Conservation (phyloP, 2,797 vertebrate genomes). For the Danio jaintianensis region DNA sequence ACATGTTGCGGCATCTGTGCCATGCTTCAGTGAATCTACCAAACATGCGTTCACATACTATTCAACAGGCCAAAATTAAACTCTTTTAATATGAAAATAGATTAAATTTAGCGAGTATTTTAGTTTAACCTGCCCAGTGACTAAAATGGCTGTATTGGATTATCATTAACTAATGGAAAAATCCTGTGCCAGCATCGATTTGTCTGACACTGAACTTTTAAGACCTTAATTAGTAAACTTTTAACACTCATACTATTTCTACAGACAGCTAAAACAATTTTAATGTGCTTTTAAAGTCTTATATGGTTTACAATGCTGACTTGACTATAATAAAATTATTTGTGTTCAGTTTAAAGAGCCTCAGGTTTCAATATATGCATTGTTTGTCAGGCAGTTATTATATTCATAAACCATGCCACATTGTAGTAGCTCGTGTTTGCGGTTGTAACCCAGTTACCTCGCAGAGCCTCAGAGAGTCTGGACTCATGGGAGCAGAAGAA, state of each 20-base stretch:
- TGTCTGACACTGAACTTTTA: neutral
- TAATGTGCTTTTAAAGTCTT: neutral
- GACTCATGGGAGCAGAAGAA: conserved; percentile 47
- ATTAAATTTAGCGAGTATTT: no score
- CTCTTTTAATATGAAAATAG: no score
- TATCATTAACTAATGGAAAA: conserved; percentile 26
- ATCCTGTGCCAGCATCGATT: neutral
- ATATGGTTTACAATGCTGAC: neutral
- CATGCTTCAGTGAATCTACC: neutral
- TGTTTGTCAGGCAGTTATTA: conserved; percentile 1
- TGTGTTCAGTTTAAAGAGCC: neutral
- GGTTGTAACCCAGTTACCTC: conserved; percentile 56
- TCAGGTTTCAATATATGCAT: no score
- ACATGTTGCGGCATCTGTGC: no score
- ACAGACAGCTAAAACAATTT: neutral
- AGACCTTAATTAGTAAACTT: conserved; percentile 17
- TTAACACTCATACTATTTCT: neutral
- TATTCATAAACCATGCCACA: neutral
- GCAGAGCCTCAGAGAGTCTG: conserved; percentile 14
- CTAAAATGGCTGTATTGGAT: neutral
- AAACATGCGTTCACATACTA: neutral
- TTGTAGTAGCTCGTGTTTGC: conserved; percentile 34
- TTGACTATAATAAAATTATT: neutral
- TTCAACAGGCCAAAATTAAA: no score
- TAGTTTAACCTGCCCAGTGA: neutral